Conservation (phyloP, 2,888 invertebrate genomes). For the Stenchaetothrips biformis region DNA sequence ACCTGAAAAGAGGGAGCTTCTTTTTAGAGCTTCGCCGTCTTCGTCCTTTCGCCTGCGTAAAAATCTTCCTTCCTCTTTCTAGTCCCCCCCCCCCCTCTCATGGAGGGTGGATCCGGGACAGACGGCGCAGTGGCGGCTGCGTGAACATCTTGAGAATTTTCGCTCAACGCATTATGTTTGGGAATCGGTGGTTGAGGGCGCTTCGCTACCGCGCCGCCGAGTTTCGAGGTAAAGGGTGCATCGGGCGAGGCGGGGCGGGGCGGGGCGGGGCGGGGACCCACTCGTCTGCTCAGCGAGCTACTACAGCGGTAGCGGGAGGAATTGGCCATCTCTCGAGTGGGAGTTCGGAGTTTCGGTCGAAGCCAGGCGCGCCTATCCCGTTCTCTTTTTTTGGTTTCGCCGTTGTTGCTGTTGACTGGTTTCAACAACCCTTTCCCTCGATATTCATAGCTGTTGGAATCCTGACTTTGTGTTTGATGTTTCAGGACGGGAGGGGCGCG, state of each 20-base stretch:
- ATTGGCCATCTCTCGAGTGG: neutral
- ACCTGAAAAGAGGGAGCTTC: neutral
- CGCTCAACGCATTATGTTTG: conserved; percentile 17
- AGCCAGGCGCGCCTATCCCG: neutral
- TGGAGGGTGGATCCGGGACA: too few species aligned
- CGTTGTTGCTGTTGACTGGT: too few species aligned
- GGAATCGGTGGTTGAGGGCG: neutral
- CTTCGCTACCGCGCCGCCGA: neutral
- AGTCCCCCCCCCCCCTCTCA: neutral
- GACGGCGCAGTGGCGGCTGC: neutral
- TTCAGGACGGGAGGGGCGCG: too few species aligned
- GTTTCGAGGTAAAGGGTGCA: neutral
- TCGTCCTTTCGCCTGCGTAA: too few species aligned
- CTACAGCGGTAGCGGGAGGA: neutral
- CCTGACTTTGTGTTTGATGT: too few species aligned
- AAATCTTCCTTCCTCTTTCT: neutral
- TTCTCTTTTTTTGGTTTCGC: neutral
- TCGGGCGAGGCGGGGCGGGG: neutral
- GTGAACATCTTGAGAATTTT: conserved; percentile 20
- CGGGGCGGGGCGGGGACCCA: neutral
- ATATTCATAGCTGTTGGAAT: too few species aligned
- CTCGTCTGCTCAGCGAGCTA: too few species aligned
- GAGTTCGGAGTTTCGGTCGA: neutral
- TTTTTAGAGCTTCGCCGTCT: neutral
- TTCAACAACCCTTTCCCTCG: too few species aligned